A percentile compares a stretch with the other conserved stretches of the same genome.
Evolutionary conservation across 2,113 vertebrate species (phyloP).

Genomic region (Heterochromis multidens): DNA sequence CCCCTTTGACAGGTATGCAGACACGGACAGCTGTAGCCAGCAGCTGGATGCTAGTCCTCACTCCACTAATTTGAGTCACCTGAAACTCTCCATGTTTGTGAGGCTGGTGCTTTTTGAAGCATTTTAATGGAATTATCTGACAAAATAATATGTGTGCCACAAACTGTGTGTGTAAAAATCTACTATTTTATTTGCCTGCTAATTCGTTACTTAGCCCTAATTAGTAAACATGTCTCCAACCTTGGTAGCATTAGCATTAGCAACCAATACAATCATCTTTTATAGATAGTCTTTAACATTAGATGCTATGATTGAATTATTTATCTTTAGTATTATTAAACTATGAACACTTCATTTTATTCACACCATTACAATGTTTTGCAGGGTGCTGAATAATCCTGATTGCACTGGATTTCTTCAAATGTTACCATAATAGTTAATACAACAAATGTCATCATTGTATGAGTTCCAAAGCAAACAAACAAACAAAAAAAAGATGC

Average conservation of each 20-base stretch:
- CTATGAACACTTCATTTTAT: not conserved
- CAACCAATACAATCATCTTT: not conserved
- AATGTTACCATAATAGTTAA: too few relatives aligned
- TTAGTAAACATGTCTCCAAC: not conserved
- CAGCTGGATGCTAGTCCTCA: too few relatives aligned
- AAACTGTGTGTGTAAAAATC: not conserved
- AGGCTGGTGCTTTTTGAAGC: not conserved
- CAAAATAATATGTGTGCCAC: not conserved
- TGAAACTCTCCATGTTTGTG: not conserved
- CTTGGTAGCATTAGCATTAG: not conserved
- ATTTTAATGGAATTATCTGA: not conserved
- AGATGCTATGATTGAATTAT: not conserved
- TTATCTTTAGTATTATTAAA: not conserved
- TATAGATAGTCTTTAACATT: not conserved
- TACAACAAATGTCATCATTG: too few relatives aligned
- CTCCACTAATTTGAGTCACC: too few relatives aligned
- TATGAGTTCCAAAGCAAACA: too few relatives aligned
- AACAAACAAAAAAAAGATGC: too few relatives aligned
- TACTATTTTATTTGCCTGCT: not conserved
- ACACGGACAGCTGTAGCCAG: too few relatives aligned
- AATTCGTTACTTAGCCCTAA: not conserved
- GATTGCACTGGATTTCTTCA: too few relatives aligned
- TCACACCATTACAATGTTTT: not conserved
- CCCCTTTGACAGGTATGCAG: too few relatives aligned
- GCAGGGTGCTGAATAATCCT: not conserved